These are phyloP conservation scores for Spisula solida DNA, from an alignment of 2,888 invertebrate species.

Conservation along the genomic window DNA sequence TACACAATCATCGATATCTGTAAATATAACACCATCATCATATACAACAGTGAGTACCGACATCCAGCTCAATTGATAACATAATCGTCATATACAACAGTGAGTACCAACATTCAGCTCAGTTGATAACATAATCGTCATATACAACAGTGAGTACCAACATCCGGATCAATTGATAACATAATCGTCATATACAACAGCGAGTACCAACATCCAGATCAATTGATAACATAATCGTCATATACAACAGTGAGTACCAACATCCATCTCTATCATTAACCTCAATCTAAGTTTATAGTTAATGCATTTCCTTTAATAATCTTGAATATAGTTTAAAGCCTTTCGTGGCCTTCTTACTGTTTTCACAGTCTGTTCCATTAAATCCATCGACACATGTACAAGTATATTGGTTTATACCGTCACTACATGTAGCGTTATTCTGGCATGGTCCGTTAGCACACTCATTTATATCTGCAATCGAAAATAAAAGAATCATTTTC, in stretches of 20 bases:
- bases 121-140: background rate
- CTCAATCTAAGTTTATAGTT: background rate
- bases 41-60: background rate
- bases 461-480: background rate
- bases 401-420: background rate
- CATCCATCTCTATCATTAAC: no score
- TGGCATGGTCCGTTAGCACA: background rate
- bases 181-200: no score
- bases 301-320: no score
- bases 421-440: background rate
- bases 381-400: background rate
- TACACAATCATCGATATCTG: conserved; percentile 52
- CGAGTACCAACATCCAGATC: no score
- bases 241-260: background rate
- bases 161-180: no score
- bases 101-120: no score
- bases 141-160: background rate
- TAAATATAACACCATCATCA: background rate
- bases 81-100: background rate
- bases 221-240: background rate
- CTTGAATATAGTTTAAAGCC: no score
- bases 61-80: no score
- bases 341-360: background rate
- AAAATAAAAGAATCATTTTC: background rate
- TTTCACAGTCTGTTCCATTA: conserved; percentile 5